Base-by-base conservation (phyloP, 30 jellyfish, hydroid and myxozoan genomes). In the Hydractinia symbiolongicarpus region DNA sequence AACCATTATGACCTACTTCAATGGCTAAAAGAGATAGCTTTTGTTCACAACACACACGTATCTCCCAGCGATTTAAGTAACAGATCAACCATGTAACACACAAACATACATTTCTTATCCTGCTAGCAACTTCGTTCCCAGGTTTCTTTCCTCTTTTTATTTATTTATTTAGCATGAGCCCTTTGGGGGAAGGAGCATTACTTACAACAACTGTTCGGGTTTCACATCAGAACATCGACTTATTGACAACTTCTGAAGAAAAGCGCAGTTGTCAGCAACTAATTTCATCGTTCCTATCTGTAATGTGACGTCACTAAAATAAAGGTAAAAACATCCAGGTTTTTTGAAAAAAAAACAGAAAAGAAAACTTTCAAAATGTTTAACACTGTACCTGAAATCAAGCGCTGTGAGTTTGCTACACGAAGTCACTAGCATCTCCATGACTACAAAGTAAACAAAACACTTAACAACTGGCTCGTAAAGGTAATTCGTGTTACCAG, bases 121-220 rank as follows among this genome's bases (percentile, higher is more conserved):
- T 30, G 44, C 44, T 30, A 30, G 44, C 44, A 30, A 30, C 44
- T 2, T 30, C 2, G 44, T 30, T 30, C 44, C 44, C 44, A 30
- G 44, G 2, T 2, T 2, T 30, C 44, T 30, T 0, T 30, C 44
- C 44, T 30, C 44, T 30, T 30, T 30, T 30, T 30, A 30, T 30
- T 30, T 30, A 30, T 30, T 30, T 1, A 30, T 30, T 30, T 30
- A 30, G 44, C 44, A 30, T 30, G 2, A 30, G 2, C 44, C 2
- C 44, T 0, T 30, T 30, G 44, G 44, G 44, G 44, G 2, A 30
- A 1, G 44, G 44, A 2, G 44, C 4, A 8, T 19, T 30, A 57
- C 87, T 79, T 52, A 79, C 87, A 79, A 50, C 19, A 79, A 66
- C 84, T 79, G 87, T 44, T 79, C 87, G 0, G 87, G 83, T 61